phyloP scores from a whole-genome alignment of 2,888 invertebrate species.

The Eupithecia inturbata region DNA sequence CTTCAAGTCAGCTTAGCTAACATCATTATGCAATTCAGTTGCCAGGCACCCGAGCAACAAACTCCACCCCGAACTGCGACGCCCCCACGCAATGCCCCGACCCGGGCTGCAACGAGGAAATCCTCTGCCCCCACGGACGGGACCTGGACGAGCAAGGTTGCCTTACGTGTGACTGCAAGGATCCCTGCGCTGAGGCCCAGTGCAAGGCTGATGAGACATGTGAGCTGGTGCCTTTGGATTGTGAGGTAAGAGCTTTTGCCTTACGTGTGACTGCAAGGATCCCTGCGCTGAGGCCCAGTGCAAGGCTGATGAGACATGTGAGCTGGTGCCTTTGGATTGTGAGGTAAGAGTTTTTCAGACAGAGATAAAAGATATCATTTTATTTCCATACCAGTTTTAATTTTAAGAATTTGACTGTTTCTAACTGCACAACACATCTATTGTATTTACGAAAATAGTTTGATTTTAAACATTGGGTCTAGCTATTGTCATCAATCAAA shows the following conservation, averaged over 20 bases:
- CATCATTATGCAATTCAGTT: slow-evolving; percentile 52
- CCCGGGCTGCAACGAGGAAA: slow-evolving; percentile 60
- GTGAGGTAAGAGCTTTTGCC: slow-evolving; percentile 81
- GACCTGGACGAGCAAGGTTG: slow-evolving; percentile 85
- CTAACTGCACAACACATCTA: too few relatives aligned
- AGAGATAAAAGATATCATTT: too few relatives aligned
- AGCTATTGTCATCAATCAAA: too few relatives aligned
- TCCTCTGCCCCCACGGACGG: slow-evolving; percentile 68
- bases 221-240: slow-evolving; percentile 75
- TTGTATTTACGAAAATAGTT: too few relatives aligned
- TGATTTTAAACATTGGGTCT: too few relatives aligned
- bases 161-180: slow-evolving; percentile 89
- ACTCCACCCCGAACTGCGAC: slow-evolving; percentile 79
- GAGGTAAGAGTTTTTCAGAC: too few relatives aligned
- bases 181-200: slow-evolving; percentile 90
- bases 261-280: slow-evolving; percentile 89
- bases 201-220: slow-evolving; percentile 86
- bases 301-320: slow-evolving; percentile 84
- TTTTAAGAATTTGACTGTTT: too few relatives aligned
- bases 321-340: slow-evolving; percentile 75
- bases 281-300: slow-evolving; percentile 91
- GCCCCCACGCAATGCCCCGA: slow-evolving; percentile 64
- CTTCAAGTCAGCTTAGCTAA: neutral
- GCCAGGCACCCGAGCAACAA: slow-evolving; percentile 87
- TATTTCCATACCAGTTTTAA: too few relatives aligned